Base-by-base conservation (phyloP, 2,888 invertebrate genomes). In the Miltochrista miniata region DNA sequence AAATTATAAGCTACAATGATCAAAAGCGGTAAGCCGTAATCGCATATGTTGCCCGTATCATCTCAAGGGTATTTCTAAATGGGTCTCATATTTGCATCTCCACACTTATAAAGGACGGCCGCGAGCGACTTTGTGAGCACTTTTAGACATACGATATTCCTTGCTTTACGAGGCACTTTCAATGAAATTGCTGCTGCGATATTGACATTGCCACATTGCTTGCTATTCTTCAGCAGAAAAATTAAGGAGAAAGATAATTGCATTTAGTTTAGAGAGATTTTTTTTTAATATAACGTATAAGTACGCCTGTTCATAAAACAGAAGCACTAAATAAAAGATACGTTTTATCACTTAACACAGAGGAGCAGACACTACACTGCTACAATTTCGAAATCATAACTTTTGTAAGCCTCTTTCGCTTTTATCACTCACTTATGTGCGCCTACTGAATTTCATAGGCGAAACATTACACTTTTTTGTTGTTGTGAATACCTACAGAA, bases 1-100 rank as follows among this genome's bases (percentile, higher is more conserved):
- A 56, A 67, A 67, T 67, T 62, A 64, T 56, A 62, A 56, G 68
- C 58, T 43, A 52, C 51, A 60, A 48, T n/a, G 68, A 64, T 70
- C 68, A 64, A 59, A 63, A 48, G 54, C 45, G 41, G 31, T 18
- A 40, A 41, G n/a, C 37, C 24, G 45, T 35, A 24, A 37, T 14
- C 24, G 30, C 54, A 59, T 68, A 64, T 51, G 52, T 51, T 56
- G 56, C 63, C 59, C 59, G 53, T 55, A 57, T 57, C 54, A 61
- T 54, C 63, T 51, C 59, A 14, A 7, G 38, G 57, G 65, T 51
- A 61, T 67, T 44, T 46, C 63, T 68, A 60, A 70, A 70, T 70
- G 60, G 55, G 57, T 57, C 54, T 58, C 46, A 62, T 54, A 70
- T 69, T 70, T 59, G 56, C 70, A 67, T 70, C 52, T 43, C 47